Percentiles rank a stretch among this genome's conserved stretches.
phyloP scores from a whole-genome alignment of 2,888 invertebrate species.

The Cheilosia pagana region DNA sequence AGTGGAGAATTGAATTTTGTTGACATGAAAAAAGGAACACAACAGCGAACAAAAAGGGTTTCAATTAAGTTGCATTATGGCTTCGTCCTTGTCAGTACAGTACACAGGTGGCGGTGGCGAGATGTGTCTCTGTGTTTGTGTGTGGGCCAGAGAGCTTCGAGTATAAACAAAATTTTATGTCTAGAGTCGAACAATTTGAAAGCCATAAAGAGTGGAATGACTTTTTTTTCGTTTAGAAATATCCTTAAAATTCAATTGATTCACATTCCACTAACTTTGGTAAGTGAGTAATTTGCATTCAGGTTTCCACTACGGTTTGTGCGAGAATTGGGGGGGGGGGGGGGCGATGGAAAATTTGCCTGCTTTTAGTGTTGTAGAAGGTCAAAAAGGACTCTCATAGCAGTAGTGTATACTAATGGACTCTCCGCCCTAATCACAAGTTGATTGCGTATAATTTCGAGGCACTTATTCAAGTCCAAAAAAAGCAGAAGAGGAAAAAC shows the following conservation, averaged over 20 bases:
- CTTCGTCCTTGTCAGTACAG: slow-evolving; percentile 53
- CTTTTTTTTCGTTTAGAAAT: slow-evolving; percentile 28
- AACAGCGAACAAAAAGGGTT: slow-evolving; percentile 57
- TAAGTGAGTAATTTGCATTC: slow-evolving; percentile 55
- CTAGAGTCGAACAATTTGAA: slow-evolving; percentile 53
- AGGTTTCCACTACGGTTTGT: slow-evolving; percentile 4
- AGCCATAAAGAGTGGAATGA: slow-evolving; percentile 56
- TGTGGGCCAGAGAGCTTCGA: slow-evolving; percentile 2
- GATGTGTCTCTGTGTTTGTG: slow-evolving; percentile 3
- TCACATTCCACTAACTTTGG: slow-evolving; percentile 43
- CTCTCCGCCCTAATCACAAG: slow-evolving; percentile 61
- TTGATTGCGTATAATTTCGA: slow-evolving; percentile 60
- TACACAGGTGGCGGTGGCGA: slow-evolving; percentile 33
- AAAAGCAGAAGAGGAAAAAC: not conserved
- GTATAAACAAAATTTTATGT: slow-evolving; percentile 35
- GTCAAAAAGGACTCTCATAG: slow-evolving; percentile 25
- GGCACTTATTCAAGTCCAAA: slow-evolving; percentile 22
- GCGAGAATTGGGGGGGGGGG: not conserved
- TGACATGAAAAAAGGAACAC: not conserved
- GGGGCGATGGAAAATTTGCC: slow-evolving; percentile 2
- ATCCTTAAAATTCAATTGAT: slow-evolving; percentile 72
- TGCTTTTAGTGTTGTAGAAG: slow-evolving; percentile 14
- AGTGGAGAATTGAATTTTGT: slow-evolving; percentile 58
- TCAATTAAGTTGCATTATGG: slow-evolving; percentile 74
- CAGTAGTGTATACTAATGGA: slow-evolving; percentile 30